Evolutionary conservation across 2,113 vertebrate species (phyloP).

Genomic region (Shinisaurus crocodilurus): DNA sequence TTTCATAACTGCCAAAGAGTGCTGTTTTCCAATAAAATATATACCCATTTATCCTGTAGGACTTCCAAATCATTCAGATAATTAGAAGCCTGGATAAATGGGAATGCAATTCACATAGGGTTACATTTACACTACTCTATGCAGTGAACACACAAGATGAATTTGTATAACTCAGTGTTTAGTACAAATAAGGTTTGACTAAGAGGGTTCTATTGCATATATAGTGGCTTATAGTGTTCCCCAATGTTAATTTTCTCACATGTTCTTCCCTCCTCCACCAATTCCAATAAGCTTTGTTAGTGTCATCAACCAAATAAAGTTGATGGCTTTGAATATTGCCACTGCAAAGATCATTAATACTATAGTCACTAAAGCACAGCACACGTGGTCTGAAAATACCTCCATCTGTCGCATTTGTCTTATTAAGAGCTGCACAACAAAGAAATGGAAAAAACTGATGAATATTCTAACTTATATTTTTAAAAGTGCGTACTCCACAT

Average conservation of each 20-base stretch:
- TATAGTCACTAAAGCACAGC: constrained; percentile 57
- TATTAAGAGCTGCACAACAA: constrained; percentile 62
- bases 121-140: neutral
- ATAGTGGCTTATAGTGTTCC: neutral
- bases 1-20: neutral
- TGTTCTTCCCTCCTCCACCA: constrained; percentile 3
- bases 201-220: neutral
- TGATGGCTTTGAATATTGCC: constrained; percentile 48
- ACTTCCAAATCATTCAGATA: neutral
- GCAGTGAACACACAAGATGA: constrained; percentile 8
- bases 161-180: neutral
- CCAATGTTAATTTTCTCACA: neutral
- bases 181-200: neutral
- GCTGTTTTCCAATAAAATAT: neutral
- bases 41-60: neutral
- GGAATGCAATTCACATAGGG: neutral
- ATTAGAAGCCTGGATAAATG: neutral
- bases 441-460: constrained; percentile 55
- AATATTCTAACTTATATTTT: constrained; percentile 28
- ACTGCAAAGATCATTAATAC: constrained; percentile 54
- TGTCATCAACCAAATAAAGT: constrained; percentile 40
- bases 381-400: constrained; percentile 59
- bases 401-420: constrained; percentile 67
- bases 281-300: constrained; percentile 57
- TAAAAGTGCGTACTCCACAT: neutral